Conservation (phyloP, 2,888 invertebrate genomes). For the Neoitamus cyanurus region DNA sequence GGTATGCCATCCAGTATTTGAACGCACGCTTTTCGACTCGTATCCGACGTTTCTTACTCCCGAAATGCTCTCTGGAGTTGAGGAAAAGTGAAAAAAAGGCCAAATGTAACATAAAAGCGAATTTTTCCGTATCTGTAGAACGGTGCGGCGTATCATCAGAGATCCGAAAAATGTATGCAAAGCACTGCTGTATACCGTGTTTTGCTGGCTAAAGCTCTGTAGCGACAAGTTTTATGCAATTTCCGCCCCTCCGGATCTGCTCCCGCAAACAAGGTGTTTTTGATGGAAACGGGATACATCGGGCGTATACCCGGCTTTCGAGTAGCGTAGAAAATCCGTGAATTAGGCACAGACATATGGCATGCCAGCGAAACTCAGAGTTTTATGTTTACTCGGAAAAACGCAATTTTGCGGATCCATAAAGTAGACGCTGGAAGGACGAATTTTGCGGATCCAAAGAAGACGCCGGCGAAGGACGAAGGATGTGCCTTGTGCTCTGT, state of each 20-base stretch:
- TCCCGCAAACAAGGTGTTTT: not conserved
- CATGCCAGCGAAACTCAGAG: not conserved
- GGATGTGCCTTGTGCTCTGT: not conserved
- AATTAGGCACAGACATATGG: not conserved
- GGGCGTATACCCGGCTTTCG: not conserved
- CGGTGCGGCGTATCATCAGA: not conserved
- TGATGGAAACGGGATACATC: not conserved
- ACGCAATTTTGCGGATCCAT: not conserved
- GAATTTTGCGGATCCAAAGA: not conserved
- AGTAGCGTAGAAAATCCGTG: not conserved
- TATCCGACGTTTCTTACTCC: not conserved
- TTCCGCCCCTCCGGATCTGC: not conserved
- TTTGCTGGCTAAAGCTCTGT: not conserved
- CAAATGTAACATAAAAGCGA: not conserved
- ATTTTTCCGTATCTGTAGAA: not conserved
- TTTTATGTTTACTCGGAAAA: not conserved
- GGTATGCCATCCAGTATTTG: not conserved
- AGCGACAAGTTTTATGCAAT: not conserved
- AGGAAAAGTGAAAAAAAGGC: not conserved
- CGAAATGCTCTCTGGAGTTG: not conserved
- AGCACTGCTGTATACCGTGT: not conserved
- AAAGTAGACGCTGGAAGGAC: not conserved
- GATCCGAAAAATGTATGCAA: not conserved
- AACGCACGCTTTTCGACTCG: not conserved
- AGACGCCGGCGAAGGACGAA: not conserved